phyloP scores from a whole-genome alignment of 2,797 vertebrate genomes.

The Rhinophrynus dorsalis region DNA sequence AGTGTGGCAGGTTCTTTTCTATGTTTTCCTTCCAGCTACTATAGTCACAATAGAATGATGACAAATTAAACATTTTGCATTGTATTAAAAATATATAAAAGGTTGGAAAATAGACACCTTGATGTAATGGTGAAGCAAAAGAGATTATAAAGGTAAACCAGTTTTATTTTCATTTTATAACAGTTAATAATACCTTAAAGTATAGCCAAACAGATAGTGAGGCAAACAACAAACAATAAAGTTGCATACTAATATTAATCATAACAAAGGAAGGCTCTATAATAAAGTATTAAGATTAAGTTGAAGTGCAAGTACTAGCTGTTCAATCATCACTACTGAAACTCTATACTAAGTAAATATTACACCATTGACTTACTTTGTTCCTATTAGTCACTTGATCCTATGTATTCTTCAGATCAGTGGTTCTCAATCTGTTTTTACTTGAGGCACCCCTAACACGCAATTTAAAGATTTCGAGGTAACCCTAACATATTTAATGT shows the following conservation, averaged over 20 bases:
- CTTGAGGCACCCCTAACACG: too few species aligned
- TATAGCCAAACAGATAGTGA: conserved; percentile 18
- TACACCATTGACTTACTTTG: too few species aligned
- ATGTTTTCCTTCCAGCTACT: too few species aligned
- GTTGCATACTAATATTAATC: background rate
- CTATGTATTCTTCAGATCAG: too few species aligned
- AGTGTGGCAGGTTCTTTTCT: too few species aligned
- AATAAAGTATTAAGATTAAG: background rate
- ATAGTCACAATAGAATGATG: too few species aligned
- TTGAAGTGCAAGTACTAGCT: background rate
- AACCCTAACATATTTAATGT: too few species aligned
- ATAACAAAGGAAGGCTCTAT: conserved; percentile 1
- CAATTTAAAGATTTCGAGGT: too few species aligned
- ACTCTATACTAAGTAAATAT: background rate
- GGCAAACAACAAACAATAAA: background rate
- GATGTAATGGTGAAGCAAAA: background rate
- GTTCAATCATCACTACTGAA: background rate
- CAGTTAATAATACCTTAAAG: conserved; percentile 12
- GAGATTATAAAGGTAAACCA: background rate
- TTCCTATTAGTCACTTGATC: too few species aligned
- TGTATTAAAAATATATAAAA: conserved; percentile 5
- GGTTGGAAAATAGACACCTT: background rate
- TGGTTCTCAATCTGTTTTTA: too few species aligned
- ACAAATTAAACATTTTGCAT: conserved; percentile 8
- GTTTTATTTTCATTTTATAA: background rate